Conservation (phyloP, 2,888 invertebrate genomes). For the Papilio elwesi region DNA sequence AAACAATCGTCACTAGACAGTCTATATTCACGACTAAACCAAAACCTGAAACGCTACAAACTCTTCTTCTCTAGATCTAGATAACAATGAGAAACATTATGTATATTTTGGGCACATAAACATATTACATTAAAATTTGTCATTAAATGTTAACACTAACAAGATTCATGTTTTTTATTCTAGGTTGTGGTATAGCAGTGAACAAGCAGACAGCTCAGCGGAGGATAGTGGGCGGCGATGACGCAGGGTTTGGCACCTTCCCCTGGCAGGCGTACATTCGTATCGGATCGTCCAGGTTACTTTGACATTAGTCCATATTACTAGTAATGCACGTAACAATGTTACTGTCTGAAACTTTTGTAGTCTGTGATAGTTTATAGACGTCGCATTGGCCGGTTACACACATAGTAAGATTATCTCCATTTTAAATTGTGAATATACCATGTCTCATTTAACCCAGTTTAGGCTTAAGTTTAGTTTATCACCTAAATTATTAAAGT, state of each 20-base stretch:
- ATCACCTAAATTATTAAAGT: no score
- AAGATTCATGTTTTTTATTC: constrained; percentile 51
- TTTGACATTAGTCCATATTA: constrained; percentile 25
- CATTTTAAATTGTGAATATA: no score
- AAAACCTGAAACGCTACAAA: no score
- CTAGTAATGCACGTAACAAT: constrained; percentile 4
- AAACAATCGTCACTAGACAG: no score
- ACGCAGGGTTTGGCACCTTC: constrained; percentile 96
- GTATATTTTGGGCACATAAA: background rate
- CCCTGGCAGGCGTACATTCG: constrained; percentile 98
- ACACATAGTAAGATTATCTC: no score
- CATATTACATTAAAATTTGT: background rate
- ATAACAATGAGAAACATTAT: no score
- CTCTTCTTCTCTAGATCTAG: no score
- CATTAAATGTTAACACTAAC: constrained; percentile 9
- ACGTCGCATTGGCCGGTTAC: no score
- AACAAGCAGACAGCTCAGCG: constrained; percentile 94
- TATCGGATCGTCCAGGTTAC: constrained; percentile 93
- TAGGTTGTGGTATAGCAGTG: constrained; percentile 95
- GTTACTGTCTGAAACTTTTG: constrained; percentile 16
- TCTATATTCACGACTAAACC: no score
- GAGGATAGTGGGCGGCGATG: constrained; percentile 96
- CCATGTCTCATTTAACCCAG: no score
- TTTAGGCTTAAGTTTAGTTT: no score
- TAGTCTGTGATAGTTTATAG: background rate